Base-by-base conservation (phyloP, 2,113 vertebrate species). In the Progne subis region DNA sequence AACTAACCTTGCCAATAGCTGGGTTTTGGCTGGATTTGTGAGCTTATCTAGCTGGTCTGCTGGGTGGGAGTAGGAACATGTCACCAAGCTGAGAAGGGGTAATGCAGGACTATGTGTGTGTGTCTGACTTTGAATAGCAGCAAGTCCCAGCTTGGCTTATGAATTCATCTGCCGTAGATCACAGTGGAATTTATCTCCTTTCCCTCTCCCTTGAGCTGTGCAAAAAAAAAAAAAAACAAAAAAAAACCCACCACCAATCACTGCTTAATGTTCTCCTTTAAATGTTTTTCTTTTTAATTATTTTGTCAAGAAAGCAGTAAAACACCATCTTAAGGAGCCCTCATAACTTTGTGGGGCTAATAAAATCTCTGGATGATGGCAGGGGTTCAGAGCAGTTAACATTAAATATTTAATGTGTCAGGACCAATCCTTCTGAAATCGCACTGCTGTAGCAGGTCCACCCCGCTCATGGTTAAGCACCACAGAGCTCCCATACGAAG, bases 201-300 rank as follows among this genome's bases (percentile, higher is more conserved):
- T 92, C 32, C 60, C 29, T 9, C 16, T 91, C 75, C 64, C 75
- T 86, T 1, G 32, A 69, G 43, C 70, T 87, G 63, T 65, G 78
- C 65, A 65, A 65, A 92, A 92, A 70, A 37, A 37, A 37, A 37
- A 37, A 37, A 37, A 37, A 37, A 37, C 8, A 37, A 37, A 37
- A 37, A 37, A 37, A 37, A 37, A 37, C 37, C 37, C 7, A 71
- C 55, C 41, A 79, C 83, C 23, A 60, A 70, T 89, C 60, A 28
- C 7, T 41, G 16, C 43, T 59, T 95, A 90, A 80, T 70, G 55
- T 74, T 93, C 84, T 95, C 86, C 74, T 91, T 92, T 74, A 89
- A 87, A 69, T 96, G 82, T 92, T 94, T 96, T 94, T 47, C 43
- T 94, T 77, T 86, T 83, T 86, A 82, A 92, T 85, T 95, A 74